Evolutionary conservation across 1,140 invertebrate species (phyloP).

Genomic region (Acyrthosiphon pisum): DNA sequence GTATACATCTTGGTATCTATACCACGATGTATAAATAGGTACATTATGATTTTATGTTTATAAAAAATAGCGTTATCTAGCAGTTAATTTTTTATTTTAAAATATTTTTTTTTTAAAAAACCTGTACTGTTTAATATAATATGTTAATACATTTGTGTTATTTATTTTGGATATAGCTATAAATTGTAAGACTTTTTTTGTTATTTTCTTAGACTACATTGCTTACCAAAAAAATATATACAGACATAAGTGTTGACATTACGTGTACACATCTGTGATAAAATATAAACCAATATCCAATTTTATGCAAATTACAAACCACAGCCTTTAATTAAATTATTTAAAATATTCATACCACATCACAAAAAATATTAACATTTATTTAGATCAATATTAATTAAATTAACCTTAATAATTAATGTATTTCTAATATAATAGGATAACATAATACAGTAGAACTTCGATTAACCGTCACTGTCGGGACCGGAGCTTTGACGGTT

Average conservation of each 20-base stretch:
- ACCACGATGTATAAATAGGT: not conserved
- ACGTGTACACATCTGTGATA: not conserved
- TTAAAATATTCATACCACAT: not conserved
- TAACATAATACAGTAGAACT: no score
- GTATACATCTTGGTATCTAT: not conserved
- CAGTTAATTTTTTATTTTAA: not conserved
- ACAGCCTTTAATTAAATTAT: not conserved
- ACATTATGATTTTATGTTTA: not conserved
- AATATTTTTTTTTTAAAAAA: not conserved
- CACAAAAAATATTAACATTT: slow-evolving; percentile 1
- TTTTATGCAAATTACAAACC: slow-evolving; percentile 15
- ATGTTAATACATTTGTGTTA: not conserved
- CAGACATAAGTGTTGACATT: not conserved
- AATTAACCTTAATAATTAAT: not conserved
- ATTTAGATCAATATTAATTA: not conserved
- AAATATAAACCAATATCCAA: not conserved
- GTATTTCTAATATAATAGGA: not conserved
- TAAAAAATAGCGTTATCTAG: not conserved
- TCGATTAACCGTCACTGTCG: no score
- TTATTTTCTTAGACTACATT: not conserved
- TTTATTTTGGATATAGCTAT: not conserved
- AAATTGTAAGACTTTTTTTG: not conserved
- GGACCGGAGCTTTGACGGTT: no score
- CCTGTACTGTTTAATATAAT: not conserved
- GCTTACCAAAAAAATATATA: not conserved